These are phyloP conservation scores for Drosophila nr. perissopoda DNA, from an alignment of 2,888 invertebrate genomes.

Conservation along the genomic window DNA sequence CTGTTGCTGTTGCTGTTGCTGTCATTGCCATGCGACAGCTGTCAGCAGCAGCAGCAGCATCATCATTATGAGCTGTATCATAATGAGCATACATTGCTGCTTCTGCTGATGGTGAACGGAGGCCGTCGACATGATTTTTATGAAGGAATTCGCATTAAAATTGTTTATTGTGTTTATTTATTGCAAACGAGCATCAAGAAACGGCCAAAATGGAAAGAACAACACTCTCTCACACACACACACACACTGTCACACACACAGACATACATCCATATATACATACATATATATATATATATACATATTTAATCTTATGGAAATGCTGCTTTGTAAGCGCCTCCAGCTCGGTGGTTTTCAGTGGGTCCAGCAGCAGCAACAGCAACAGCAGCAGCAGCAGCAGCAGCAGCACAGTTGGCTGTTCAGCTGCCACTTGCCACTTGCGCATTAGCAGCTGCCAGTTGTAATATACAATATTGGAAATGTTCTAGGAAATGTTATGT, in stretches of 20 bases:
- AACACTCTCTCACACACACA: slow-evolving; percentile 35
- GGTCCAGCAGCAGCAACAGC: slow-evolving; percentile 27
- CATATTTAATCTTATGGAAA: slow-evolving; percentile 58
- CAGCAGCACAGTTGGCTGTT: slow-evolving; percentile 25
- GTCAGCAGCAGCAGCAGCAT: slow-evolving; percentile 44
- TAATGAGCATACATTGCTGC: slow-evolving; percentile 19
- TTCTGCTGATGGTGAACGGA: slow-evolving; percentile 23
- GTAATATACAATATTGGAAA: slow-evolving; percentile 22
- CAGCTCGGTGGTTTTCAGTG: slow-evolving; percentile 31
- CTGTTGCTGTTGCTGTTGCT: slow-evolving; percentile 19
- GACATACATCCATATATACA: background rate
- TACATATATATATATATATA: background rate
- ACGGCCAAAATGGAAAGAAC: slow-evolving; percentile 61
- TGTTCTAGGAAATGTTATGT: slow-evolving; percentile 57
- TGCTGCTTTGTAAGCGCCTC: slow-evolving; percentile 25
- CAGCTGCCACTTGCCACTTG: slow-evolving; percentile 12
- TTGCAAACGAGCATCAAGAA: slow-evolving; percentile 71
- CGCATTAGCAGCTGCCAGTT: slow-evolving; percentile 1
- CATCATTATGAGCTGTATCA: slow-evolving; percentile 19
- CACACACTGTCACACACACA: slow-evolving; percentile 3
- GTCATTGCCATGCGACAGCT: slow-evolving; percentile 74
- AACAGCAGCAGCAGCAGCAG: slow-evolving; percentile 12
- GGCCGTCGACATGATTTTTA: slow-evolving; percentile 60
- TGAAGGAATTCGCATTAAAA: slow-evolving; percentile 80
- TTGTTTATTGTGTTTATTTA: slow-evolving; percentile 80